Percentiles rank a stretch among this genome's conserved stretches.
These are phyloP conservation scores for Nesoenas mayeri DNA, from an alignment of 2,113 vertebrate species.

Conservation along the genomic window DNA sequence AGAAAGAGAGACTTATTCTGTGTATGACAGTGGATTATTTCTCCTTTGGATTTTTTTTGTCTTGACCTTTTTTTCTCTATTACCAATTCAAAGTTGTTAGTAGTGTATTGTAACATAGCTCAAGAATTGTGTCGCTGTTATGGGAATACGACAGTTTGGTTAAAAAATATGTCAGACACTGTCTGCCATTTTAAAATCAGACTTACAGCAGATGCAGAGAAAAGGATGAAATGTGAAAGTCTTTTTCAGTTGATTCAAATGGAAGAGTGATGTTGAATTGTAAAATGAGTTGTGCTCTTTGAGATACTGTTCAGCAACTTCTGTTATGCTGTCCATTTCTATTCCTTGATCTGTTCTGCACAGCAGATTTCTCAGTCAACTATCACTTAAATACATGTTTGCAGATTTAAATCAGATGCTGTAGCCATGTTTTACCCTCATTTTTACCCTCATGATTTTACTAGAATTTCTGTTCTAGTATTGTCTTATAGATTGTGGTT, in stretches of 20 bases:
- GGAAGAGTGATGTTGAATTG: not conserved
- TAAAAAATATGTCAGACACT: constrained; percentile 20
- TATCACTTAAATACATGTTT: not conserved
- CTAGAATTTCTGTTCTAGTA: not conserved
- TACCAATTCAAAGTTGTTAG: not conserved
- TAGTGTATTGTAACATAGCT: not conserved
- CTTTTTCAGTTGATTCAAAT: not conserved
- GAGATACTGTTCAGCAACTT: not conserved
- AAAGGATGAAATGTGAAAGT: not conserved
- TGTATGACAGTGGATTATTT: not conserved
- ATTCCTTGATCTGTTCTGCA: constrained; percentile 1
- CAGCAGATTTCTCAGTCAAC: not conserved
- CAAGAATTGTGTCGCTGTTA: not conserved
- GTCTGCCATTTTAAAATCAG: constrained; percentile 29
- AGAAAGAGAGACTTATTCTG: not conserved
- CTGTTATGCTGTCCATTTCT: not conserved
- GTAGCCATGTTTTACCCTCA: not conserved
- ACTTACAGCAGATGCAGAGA: not conserved
- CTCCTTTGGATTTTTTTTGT: not conserved
- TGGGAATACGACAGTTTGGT: constrained; percentile 17
- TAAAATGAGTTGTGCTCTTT: constrained; percentile 19
- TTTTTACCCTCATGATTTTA: not conserved
- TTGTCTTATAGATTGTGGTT: not conserved
- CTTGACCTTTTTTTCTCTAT: not conserved
- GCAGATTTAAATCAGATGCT: not conserved